Conservation (phyloP, 2,797 vertebrate genomes). For the Rhinella marina region DNA sequence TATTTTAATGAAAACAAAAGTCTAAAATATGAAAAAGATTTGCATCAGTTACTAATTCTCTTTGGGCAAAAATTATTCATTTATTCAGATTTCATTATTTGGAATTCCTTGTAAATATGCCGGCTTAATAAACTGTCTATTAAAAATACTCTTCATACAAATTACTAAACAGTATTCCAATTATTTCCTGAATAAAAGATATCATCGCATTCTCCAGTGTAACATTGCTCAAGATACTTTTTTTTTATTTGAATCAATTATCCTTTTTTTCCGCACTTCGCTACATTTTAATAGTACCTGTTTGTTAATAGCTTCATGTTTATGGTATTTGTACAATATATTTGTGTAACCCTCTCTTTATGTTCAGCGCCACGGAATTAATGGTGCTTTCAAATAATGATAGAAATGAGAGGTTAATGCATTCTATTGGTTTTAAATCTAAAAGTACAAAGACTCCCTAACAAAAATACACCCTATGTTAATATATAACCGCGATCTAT, state of each 20-base stretch:
- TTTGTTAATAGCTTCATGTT: no score
- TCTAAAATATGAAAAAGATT: slow-evolving; percentile 12
- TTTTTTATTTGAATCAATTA: background rate
- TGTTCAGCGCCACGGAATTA: no score
- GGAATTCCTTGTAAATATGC: background rate
- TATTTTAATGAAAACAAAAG: slow-evolving; percentile 13
- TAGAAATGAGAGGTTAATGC: background rate
- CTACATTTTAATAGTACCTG: background rate
- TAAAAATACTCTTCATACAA: background rate
- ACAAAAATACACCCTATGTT: background rate
- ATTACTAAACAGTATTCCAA: slow-evolving; percentile 1
- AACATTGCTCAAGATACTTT: background rate
- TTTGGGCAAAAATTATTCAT: slow-evolving; percentile 11
- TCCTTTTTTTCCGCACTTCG: background rate
- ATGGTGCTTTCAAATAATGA: no score
- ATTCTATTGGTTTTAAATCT: background rate
- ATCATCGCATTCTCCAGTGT: background rate
- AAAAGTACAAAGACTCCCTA: background rate
- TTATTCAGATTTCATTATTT: background rate
- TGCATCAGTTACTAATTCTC: background rate
- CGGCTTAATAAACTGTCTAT: slow-evolving; percentile 11
- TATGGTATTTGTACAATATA: no score
- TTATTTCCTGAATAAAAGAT: background rate
- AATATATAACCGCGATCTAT: background rate
- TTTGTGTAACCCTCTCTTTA: no score